Evolutionary conservation across 2,888 invertebrate genomes (phyloP).

Genomic region (Dynastes maya): DNA sequence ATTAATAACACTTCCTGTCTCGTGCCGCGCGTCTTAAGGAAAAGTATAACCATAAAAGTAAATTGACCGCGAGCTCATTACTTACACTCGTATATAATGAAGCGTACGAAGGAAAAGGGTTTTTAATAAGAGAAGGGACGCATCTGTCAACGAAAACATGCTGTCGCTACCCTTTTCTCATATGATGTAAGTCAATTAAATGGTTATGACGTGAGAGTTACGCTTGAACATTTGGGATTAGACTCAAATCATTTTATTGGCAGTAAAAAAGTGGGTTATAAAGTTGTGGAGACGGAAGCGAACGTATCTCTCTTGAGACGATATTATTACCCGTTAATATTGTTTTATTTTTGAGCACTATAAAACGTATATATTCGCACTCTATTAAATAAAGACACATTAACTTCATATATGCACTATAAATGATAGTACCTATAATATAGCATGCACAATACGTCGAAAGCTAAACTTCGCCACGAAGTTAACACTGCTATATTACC

Average conservation of each 20-base stretch:
- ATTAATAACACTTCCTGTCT: slow-evolving; percentile 37
- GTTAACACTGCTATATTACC: too few species aligned
- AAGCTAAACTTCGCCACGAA: too few species aligned
- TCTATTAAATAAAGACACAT: too few species aligned
- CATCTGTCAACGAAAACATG: slow-evolving; percentile 2
- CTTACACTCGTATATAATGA: slow-evolving; percentile 24
- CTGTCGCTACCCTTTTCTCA: background rate
- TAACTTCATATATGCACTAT: too few species aligned
- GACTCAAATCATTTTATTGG: slow-evolving; percentile 8
- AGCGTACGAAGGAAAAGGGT: slow-evolving; percentile 10
- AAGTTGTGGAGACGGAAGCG: background rate
- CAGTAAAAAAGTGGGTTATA: background rate
- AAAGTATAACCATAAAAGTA: slow-evolving; percentile 36
- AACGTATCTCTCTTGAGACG: background rate
- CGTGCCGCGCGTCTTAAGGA: slow-evolving; percentile 2
- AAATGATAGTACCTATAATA: too few species aligned
- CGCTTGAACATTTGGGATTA: slow-evolving; percentile 16
- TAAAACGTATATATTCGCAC: too few species aligned
- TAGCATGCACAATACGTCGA: too few species aligned
- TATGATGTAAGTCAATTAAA: too few species aligned
- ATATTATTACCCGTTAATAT: background rate
- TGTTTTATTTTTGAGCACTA: too few species aligned
- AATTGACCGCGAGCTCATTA: slow-evolving; percentile 40
- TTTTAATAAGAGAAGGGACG: slow-evolving; percentile 4
- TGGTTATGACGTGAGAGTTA: background rate